Conservation (phyloP, 2,797 vertebrate genomes). For the Melanotaenia pygmaea region DNA sequence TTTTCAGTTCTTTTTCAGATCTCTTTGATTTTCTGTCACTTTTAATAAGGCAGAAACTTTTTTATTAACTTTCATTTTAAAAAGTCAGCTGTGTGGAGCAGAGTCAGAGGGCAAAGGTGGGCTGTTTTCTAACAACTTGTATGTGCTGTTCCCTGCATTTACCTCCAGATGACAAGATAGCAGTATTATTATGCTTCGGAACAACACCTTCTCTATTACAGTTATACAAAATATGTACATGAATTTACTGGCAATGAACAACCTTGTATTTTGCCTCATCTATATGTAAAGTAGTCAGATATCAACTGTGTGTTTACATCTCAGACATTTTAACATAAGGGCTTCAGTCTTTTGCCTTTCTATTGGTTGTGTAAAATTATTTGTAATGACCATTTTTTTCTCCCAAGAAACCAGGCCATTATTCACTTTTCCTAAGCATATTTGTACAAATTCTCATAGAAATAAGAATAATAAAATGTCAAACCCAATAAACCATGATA, state of each 20-base stretch:
- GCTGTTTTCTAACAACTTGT: background rate
- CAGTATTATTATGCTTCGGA: conserved; percentile 7
- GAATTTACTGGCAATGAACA: background rate
- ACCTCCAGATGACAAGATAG: conserved; percentile 18
- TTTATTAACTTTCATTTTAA: background rate
- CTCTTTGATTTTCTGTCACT: background rate
- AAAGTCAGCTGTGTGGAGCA: background rate
- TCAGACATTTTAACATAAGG: background rate
- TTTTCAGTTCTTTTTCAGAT: background rate
- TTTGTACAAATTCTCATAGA: conserved; percentile 19
- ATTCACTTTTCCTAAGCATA: background rate
- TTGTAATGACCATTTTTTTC: background rate
- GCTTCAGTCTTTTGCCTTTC: background rate
- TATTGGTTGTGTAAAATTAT: conserved; percentile 1
- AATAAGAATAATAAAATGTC: conserved; percentile 22
- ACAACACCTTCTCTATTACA: background rate
- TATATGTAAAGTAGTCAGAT: background rate
- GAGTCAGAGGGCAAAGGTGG: background rate
- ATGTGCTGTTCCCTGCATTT: background rate
- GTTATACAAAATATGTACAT: conserved; percentile 11
- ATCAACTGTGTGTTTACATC: background rate
- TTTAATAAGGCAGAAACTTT: background rate
- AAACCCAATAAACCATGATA: conserved; percentile 35
- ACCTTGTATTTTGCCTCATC: background rate
- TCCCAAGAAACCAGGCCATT: conserved; percentile 9